phyloP scores from a whole-genome alignment of 2,888 invertebrate genomes.

The Machimus atricapillus region DNA sequence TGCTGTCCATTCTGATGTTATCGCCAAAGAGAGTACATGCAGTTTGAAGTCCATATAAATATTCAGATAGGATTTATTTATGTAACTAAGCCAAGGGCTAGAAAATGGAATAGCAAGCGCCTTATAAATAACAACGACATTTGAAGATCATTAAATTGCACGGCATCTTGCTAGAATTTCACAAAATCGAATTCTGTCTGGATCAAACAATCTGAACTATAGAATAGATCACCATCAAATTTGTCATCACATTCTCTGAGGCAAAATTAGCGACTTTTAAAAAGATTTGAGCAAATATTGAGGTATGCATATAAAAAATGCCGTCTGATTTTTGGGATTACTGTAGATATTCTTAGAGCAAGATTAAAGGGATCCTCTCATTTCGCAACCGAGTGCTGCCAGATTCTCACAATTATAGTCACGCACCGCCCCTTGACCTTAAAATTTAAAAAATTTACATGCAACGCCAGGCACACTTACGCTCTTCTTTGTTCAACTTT shows the following conservation, averaged over 20 bases:
- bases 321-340: neutral
- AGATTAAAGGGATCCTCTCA: neutral
- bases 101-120: neutral
- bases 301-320: neutral
- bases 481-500: constrained; percentile 46
- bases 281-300: neutral
- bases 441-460: neutral
- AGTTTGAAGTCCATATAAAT: neutral
- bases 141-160: neutral
- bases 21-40: neutral
- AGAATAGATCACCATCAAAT: neutral
- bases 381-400: neutral
- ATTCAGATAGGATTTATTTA: neutral
- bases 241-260: neutral
- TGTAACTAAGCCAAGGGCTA: neutral
- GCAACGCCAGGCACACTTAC: constrained; percentile 44
- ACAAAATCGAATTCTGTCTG: neutral
- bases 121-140: neutral
- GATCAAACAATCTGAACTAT: neutral
- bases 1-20: neutral
- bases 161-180: neutral
- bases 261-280: neutral
- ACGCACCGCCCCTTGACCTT: neutral
- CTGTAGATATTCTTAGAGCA: neutral
- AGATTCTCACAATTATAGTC: neutral